Conservation (phyloP, 2,888 invertebrate species). For the Perithous albicinctus region DNA sequence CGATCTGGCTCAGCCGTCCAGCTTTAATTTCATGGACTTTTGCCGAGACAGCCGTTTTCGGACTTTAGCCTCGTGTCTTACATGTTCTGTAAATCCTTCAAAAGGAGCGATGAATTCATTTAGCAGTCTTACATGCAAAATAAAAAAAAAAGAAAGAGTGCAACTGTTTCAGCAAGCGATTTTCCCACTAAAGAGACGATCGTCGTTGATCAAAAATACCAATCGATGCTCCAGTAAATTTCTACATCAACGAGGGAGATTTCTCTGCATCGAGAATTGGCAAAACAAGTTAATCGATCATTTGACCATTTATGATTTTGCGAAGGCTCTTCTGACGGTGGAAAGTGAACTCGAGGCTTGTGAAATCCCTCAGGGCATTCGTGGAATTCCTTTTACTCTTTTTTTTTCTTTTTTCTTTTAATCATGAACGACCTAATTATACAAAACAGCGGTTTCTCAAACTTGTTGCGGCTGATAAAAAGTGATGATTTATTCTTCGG, state of each 20-base stretch:
- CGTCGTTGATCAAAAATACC: conserved; percentile 9
- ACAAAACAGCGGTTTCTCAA: not conserved
- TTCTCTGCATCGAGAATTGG: conserved; percentile 73
- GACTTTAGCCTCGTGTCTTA: not conserved
- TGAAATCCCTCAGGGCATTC: conserved; percentile 27
- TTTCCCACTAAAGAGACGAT: conserved; percentile 12
- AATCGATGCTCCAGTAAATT: conserved; percentile 33
- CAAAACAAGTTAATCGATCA: conserved; percentile 59
- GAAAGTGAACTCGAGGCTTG: conserved; percentile 49
- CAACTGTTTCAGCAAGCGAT: not conserved
- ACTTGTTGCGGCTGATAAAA: not conserved
- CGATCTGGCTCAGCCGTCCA: conserved; percentile 24
- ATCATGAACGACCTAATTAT: conserved; percentile 41
- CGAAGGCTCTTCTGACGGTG: conserved; percentile 24
- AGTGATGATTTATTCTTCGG: conserved; percentile 7
- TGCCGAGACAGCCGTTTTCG: not conserved
- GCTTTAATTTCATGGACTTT: conserved; percentile 36
- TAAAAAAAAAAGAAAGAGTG: not conserved
- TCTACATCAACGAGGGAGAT: conserved; percentile 8
- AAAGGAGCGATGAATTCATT: conserved; percentile 40
- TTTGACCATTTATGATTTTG: conserved; percentile 53
- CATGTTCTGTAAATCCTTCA: not conserved
- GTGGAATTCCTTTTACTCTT: conserved; percentile 9
- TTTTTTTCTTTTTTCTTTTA: conserved; percentile 26
- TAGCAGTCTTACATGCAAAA: conserved; percentile 39